Conservation (phyloP, 2,113 vertebrate species). For the Brachirus orientalis region DNA sequence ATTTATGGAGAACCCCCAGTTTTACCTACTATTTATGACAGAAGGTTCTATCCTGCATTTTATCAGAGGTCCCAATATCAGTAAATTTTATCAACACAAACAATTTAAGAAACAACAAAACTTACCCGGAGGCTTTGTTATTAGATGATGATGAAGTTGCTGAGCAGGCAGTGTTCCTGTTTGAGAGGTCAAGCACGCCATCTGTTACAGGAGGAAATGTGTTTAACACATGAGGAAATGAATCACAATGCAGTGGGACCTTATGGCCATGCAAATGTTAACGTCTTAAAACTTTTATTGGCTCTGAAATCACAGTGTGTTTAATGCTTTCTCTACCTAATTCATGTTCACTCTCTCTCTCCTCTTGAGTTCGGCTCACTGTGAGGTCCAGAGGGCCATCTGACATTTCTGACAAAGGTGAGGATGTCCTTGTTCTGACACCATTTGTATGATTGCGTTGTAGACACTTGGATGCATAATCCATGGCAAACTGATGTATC, state of each 20-base stretch:
- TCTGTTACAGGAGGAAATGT: slow-evolving; percentile 82
- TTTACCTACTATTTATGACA: neutral
- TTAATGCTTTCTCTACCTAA: slow-evolving; percentile 82
- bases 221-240: slow-evolving; percentile 33
- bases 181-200: slow-evolving; percentile 98
- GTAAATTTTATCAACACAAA: neutral
- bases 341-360: slow-evolving; percentile 78
- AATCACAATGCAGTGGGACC: neutral
- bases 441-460: slow-evolving; percentile 89
- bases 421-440: slow-evolving; percentile 82
- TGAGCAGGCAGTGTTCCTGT: slow-evolving; percentile 86
- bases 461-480: slow-evolving; percentile 97
- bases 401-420: slow-evolving; percentile 86
- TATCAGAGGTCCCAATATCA: neutral
- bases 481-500: slow-evolving; percentile 97
- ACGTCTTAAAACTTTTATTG: neutral
- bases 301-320: neutral
- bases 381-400: slow-evolving; percentile 97
- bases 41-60: neutral
- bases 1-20: slow-evolving; percentile 4
- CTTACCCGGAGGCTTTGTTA: slow-evolving; percentile 88
- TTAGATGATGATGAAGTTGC: slow-evolving; percentile 73
- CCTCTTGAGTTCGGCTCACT: slow-evolving; percentile 87
- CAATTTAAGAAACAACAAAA: slow-evolving; percentile 14
- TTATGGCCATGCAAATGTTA: neutral